phyloP scores from a whole-genome alignment of 2,797 vertebrate genomes.

The Bufotes viridis region DNA sequence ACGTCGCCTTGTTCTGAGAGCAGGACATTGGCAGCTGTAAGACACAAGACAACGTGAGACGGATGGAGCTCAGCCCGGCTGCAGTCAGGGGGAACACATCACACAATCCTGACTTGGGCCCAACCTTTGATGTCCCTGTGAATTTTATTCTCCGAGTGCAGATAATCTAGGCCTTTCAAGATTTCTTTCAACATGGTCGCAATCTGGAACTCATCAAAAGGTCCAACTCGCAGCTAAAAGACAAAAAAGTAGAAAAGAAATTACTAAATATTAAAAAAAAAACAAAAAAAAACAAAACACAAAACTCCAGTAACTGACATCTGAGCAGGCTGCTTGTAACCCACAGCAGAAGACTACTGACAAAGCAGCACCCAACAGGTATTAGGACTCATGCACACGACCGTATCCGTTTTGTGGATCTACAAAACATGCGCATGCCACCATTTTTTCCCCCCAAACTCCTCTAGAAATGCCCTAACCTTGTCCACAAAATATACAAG shows the following conservation, averaged over 20 bases:
- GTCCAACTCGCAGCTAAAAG: slow-evolving; percentile 77
- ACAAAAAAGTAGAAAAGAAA: slow-evolving; percentile 42
- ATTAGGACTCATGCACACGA: too few species aligned
- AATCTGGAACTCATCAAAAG: slow-evolving; percentile 84
- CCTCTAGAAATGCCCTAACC: too few species aligned
- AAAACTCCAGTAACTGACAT: too few species aligned
- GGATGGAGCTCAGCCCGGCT: neutral
- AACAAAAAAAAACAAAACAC: too few species aligned
- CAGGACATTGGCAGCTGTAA: slow-evolving; percentile 81
- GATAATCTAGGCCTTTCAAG: slow-evolving; percentile 83
- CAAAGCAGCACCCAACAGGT: too few species aligned
- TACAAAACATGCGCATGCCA: too few species aligned
- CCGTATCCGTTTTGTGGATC: too few species aligned
- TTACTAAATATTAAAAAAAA: too few species aligned
- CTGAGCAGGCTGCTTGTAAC: too few species aligned
- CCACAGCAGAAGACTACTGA: too few species aligned
- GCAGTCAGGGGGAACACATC: slow-evolving; percentile 12
- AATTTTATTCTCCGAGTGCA: slow-evolving; percentile 85
- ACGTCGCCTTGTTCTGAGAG: slow-evolving; percentile 83
- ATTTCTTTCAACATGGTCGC: slow-evolving; percentile 85
- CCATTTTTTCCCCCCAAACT: too few species aligned
- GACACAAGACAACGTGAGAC: slow-evolving; percentile 37
- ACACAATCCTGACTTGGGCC: slow-evolving; percentile 10
- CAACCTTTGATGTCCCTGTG: slow-evolving; percentile 86
- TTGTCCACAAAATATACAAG: too few species aligned